Base-by-base conservation (phyloP, 64 coral and sea anemone species). In the Platygyra sinensis region DNA sequence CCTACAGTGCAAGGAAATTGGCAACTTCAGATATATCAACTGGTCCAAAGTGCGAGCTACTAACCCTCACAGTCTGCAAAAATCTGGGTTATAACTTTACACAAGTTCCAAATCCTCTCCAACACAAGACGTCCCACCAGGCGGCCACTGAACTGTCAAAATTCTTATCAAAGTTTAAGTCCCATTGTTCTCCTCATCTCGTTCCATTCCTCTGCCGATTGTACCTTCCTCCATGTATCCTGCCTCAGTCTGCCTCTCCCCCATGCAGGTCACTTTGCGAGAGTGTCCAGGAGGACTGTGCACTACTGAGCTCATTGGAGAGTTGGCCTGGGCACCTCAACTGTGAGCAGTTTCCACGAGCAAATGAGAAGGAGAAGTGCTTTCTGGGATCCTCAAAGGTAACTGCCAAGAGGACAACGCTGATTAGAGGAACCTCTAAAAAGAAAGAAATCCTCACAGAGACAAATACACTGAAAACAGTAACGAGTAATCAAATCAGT, bases 201-300 rank as follows among this genome's bases (percentile, higher is more conserved):
- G 78, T 67, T 60, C 64, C 90, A 74, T 92, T 79, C 30, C 16
- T 92, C 17, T 92, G 90, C 60, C 72, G 55, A 20, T 30, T 78
- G 12, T 87, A 79, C n/a, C 64, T 86, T 71, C 82, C 90, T 5
- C 72, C 81, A 22, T 92, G 90, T 42, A 28, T 18, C 67, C 67
- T 55, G 19, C 59, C 76, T 14, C 76, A 82, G 89, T n/a, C 52
- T 36, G 52, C 82, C 8, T 22, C 72, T 50, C 82, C 50, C 24
- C 90, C 90, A 13, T 92, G 90, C 42, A 82, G 61, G 73, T 83
- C 83, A 36, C 76, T 92, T n/a, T 92, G 90, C 31, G 18, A 61
- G 38, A 92, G 60, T 83, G 55, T 84, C 8, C 42, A 79, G 22
- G 18, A 55, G 15, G 90, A 87, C 31, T 92, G 90, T 64, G 33